Conservation (phyloP, 2,113 vertebrate species). For the Ornithorhynchus anatinus region DNA sequence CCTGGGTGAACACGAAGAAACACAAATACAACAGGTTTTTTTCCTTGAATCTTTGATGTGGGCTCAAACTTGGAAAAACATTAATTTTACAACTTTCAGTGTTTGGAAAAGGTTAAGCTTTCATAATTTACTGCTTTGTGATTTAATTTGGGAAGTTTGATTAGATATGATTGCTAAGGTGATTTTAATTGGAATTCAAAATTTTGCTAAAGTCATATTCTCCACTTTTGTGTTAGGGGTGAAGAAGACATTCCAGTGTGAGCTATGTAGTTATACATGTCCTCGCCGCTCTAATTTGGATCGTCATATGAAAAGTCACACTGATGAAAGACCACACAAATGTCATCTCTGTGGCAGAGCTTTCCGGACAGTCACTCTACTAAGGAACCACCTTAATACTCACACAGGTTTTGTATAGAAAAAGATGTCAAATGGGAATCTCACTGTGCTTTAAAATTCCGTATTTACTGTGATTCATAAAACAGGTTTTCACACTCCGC, state of each 20-base stretch:
- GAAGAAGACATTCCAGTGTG: slow-evolving; percentile 98
- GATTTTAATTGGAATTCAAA: slow-evolving; percentile 19
- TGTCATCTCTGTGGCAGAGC: slow-evolving; percentile 96
- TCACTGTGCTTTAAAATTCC: too few species aligned
- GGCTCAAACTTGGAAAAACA: not conserved
- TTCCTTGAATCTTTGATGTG: slow-evolving; percentile 1
- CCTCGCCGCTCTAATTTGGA: slow-evolving; percentile 95
- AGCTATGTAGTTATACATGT: slow-evolving; percentile 96
- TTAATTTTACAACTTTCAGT: not conserved
- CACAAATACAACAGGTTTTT: not conserved
- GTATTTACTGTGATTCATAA: too few species aligned
- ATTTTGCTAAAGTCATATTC: not conserved
- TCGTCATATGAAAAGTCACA: slow-evolving; percentile 99
- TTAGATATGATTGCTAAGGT: slow-evolving; percentile 6
- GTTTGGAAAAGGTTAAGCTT: not conserved
- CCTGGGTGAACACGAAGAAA: not conserved
- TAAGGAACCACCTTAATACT: slow-evolving; percentile 97
- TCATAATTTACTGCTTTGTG: not conserved
- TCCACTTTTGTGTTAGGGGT: slow-evolving; percentile 77
- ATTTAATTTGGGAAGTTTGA: not conserved
- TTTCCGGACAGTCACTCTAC: slow-evolving; percentile 93
- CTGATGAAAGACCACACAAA: slow-evolving; percentile 95
- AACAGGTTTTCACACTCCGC: too few species aligned
- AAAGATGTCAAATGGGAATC: too few species aligned
- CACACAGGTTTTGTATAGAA: slow-evolving; percentile 84